These are phyloP conservation scores for Ophioninae sp. DNA, from an alignment of 2,888 invertebrate genomes.

Conservation along the genomic window DNA sequence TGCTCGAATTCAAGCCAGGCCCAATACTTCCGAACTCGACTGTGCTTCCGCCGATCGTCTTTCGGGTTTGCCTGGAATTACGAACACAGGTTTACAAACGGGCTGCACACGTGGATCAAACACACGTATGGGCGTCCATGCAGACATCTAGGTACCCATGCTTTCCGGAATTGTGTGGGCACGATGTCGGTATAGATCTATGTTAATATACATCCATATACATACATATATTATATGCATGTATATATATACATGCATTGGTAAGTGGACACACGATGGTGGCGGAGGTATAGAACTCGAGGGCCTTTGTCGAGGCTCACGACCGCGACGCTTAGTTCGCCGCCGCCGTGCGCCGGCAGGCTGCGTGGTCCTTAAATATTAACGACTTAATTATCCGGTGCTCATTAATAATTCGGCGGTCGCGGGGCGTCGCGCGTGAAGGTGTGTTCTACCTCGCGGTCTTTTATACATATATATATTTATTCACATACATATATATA, in stretches of 20 bases:
- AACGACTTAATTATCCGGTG: constrained; percentile 77
- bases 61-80: neutral
- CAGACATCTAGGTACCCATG: neutral
- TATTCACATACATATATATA: neutral
- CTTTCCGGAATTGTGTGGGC: neutral
- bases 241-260: constrained; percentile 37
- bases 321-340: constrained; percentile 66
- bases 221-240: constrained; percentile 16
- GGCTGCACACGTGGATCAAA: no score
- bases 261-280: constrained; percentile 41
- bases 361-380: constrained; percentile 74
- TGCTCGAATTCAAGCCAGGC: no score
- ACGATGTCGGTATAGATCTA: constrained; percentile 20
- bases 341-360: constrained; percentile 46
- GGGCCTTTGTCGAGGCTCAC: constrained; percentile 64
- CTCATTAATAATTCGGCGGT: constrained; percentile 75
- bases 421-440: constrained; percentile 67
- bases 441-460: constrained; percentile 53
- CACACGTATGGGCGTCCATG: neutral
- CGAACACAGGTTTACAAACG: neutral
- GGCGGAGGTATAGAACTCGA: constrained; percentile 42
- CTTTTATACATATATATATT: neutral
- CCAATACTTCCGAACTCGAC: neutral
- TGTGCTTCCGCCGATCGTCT: neutral
- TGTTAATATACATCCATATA: constrained; percentile 14